Percentiles rank a stretch among this genome's conserved stretches.
phyloP scores from a whole-genome alignment of 2,113 vertebrate species.

The Callorhinus ursinus region DNA sequence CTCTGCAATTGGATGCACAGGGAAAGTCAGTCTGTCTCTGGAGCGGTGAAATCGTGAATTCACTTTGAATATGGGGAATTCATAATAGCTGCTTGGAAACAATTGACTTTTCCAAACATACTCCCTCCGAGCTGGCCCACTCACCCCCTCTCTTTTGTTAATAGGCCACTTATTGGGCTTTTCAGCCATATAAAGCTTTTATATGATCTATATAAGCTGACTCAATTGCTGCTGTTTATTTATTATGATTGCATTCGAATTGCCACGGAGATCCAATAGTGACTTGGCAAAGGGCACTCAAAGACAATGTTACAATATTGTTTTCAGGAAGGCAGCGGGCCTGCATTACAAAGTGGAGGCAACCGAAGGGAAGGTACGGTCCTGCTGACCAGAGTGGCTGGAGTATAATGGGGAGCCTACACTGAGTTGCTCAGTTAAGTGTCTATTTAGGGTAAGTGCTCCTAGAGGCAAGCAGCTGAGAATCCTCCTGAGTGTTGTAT shows the following conservation, averaged over 20 bases:
- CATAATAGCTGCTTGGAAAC: constrained; percentile 13
- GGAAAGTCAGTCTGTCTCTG: neutral
- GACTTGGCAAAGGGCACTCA: constrained; percentile 43
- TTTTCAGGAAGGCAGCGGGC: neutral
- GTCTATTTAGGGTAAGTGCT: neutral
- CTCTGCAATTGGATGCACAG: neutral
- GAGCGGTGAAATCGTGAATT: neutral
- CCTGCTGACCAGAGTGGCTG: neutral
- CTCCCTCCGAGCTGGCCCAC: neutral
- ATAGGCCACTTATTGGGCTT: constrained; percentile 45
- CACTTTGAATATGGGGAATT: neutral
- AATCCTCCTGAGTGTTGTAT: neutral
- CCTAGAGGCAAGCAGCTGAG: neutral
- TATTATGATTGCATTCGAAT: constrained; percentile 55
- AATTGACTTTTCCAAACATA: constrained; percentile 6
- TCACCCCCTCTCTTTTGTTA: neutral
- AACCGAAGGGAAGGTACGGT: rapidly evolving
- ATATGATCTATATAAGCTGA: constrained; percentile 41
- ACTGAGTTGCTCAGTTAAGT: neutral
- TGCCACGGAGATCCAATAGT: neutral
- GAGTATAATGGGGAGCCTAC: neutral
- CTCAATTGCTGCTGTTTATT: constrained; percentile 67
- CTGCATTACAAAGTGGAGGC: neutral
- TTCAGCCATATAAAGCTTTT: constrained; percentile 52
- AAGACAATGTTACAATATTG: neutral